These are phyloP conservation scores for Stercorarius parasiticus DNA, from an alignment of 2,113 vertebrate species.

Conservation along the genomic window DNA sequence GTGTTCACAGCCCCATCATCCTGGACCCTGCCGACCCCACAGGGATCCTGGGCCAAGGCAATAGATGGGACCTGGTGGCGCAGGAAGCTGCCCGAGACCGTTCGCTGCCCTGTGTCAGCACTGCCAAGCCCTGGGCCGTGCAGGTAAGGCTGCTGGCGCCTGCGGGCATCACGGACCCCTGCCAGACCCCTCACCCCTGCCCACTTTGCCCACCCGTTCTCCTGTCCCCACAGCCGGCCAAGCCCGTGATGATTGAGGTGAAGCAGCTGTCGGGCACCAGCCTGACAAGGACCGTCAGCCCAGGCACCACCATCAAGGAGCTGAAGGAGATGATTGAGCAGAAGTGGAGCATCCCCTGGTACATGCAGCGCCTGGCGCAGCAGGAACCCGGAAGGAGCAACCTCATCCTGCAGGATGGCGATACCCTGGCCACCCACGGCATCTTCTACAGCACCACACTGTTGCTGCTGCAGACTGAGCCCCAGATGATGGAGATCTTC, in stretches of 20 bases:
- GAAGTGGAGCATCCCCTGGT: neutral
- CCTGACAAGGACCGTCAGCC: neutral
- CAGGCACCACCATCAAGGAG: neutral
- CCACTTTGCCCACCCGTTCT: neutral
- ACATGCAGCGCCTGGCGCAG: neutral
- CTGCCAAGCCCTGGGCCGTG: neutral
- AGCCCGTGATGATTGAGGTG: neutral
- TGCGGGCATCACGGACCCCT: rapidly evolving
- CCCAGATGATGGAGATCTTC: neutral
- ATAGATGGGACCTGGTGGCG: neutral
- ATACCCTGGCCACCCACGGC: neutral
- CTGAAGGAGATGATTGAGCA: neutral
- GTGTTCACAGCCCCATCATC: slow-evolving; percentile 24
- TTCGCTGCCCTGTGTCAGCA: neutral
- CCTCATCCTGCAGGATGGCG: rapidly evolving
- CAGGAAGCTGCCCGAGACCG: rapidly evolving
- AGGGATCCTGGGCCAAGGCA: slow-evolving; percentile 12
- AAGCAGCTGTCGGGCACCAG: neutral
- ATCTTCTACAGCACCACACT: slow-evolving; percentile 15
- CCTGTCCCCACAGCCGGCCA: neutral
- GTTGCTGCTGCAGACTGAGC: neutral
- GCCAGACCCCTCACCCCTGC: rapidly evolving
- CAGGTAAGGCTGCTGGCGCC: neutral
- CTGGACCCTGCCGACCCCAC: slow-evolving; percentile 52
- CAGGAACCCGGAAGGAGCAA: rapidly evolving